Evolutionary conservation across 1,140 invertebrate genomes (phyloP).

Genomic region (Oscheius sp.): DNA sequence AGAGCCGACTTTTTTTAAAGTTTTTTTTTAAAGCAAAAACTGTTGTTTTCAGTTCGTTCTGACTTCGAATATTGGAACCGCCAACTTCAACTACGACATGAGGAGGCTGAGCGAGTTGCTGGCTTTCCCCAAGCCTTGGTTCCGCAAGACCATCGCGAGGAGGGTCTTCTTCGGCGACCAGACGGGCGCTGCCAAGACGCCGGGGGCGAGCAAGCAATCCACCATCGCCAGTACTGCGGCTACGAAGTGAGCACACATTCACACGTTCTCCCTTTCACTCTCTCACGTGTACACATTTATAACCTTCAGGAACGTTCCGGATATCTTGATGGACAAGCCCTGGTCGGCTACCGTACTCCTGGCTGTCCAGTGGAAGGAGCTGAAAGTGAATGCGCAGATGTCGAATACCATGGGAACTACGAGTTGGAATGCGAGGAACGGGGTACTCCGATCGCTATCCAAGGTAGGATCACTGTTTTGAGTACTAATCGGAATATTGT

Average conservation of each 20-base stretch:
- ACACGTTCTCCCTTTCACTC: neutral
- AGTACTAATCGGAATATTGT: neutral
- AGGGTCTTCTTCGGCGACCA: slow-evolving; percentile 57
- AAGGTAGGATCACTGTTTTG: slow-evolving; percentile 5
- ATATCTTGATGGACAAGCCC: neutral
- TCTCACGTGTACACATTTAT: neutral
- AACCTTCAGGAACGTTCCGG: neutral
- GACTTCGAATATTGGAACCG: slow-evolving; percentile 81
- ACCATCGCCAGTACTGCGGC: slow-evolving; percentile 18
- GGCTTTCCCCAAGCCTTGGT: slow-evolving; percentile 97
- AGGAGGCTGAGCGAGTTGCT: slow-evolving; percentile 91
- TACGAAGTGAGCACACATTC: too few relatives aligned
- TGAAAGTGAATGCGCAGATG: slow-evolving; percentile 59
- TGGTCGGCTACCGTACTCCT: slow-evolving; percentile 46
- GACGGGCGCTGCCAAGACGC: slow-evolving; percentile 30
- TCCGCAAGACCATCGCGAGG: slow-evolving; percentile 65
- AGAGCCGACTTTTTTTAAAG: too few relatives aligned
- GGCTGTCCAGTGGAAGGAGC: slow-evolving; percentile 54
- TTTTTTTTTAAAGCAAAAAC: slow-evolving; percentile 58
- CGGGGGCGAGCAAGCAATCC: slow-evolving; percentile 15
- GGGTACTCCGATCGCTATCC: slow-evolving; percentile 27
- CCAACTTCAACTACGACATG: slow-evolving; percentile 98
- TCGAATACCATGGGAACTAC: slow-evolving; percentile 53
- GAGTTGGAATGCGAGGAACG: slow-evolving; percentile 44
- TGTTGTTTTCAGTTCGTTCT: slow-evolving; percentile 45